A percentile compares a stretch with the other conserved stretches of the same genome.
Evolutionary conservation across 2,888 invertebrate species (phyloP).

Genomic region (Drosophila sordidula): DNA sequence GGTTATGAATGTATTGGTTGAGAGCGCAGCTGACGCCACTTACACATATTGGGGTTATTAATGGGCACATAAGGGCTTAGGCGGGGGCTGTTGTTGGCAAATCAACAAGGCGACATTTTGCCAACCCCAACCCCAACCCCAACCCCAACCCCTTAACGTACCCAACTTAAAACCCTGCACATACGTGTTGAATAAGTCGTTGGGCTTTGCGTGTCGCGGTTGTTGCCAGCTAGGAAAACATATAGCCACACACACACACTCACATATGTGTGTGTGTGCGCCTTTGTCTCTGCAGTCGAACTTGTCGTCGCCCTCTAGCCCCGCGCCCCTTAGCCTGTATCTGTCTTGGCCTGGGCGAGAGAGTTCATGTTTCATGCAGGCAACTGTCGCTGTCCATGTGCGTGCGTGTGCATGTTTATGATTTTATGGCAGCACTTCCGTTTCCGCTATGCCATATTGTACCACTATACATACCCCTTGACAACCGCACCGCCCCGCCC

Average conservation of each 20-base stretch:
- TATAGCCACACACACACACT: constrained; percentile 21
- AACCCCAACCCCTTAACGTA: background rate
- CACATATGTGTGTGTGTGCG: constrained; percentile 11
- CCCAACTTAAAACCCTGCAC: constrained; percentile 2
- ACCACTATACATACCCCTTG: constrained; percentile 19
- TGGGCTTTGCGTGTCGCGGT: constrained; percentile 61
- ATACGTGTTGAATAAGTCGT: constrained; percentile 52
- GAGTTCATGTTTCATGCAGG: constrained; percentile 77
- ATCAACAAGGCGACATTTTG: constrained; percentile 17
- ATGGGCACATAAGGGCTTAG: constrained; percentile 48
- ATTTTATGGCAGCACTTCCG: constrained; percentile 82
- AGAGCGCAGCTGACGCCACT: constrained; percentile 55
- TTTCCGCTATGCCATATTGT: constrained; percentile 75
- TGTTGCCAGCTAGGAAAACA: constrained; percentile 53
- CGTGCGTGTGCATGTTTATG: constrained; percentile 78
- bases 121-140: background rate
- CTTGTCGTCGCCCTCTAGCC: constrained; percentile 7
- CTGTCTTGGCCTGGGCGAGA: constrained; percentile 53
- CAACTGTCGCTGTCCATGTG: constrained; percentile 53
- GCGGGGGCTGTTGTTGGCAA: constrained; percentile 27
- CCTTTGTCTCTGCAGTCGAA: constrained; percentile 63
- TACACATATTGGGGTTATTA: constrained; percentile 74
- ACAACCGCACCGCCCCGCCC: background rate
- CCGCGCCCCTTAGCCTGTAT: constrained; percentile 30
- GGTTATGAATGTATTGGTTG: constrained; percentile 33